Base-by-base conservation (phyloP, 2,888 invertebrate genomes). In the Ligdia adustata region DNA sequence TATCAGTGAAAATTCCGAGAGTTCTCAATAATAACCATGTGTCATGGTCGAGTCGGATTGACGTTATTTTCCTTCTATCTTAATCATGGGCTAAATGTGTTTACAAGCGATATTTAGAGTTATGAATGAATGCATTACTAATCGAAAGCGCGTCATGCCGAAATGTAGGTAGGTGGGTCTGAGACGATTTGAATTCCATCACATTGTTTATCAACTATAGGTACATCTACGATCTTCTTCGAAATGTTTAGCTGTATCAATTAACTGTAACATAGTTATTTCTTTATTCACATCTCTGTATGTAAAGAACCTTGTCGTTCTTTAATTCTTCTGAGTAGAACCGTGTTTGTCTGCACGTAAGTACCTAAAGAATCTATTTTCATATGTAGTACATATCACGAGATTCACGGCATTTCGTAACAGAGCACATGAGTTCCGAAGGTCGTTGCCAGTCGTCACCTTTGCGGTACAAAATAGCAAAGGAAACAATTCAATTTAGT, bases 321-420 rank as follows among this genome's bases (percentile, higher is more conserved):
- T 18, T 22, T 2, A 9, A 13, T 13, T 2, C 9, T 2, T 5
- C 11, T 26, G 13, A 27, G 22, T 1, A n/a, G n/a, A n/a, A n/a
- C n/a, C 29, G 35, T 47, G 47, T 18, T 41, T 7, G 31, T 33
- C 24, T 22, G 31, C 50, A 52, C 54, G 52, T 53, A 55, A 34
- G 31, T 48, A 52, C 54, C 49, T 53, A 55, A 34, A 49, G 24
- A 18, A 43, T 59, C 56, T 55, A 55, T 59, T 59, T 55, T 50
- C 32, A 56, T 37, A 47, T 40, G 46, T 52, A 34, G 29, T 49
- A 39, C 18, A 39, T 48, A 55, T 57, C 57, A 60, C 57, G 53
- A 32, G 60, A 49, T 55, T 28, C 12, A 20, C 27, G 14, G 16
- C 42, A 51, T 52, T 50, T 59, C 56, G 50, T 56, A 56, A 52